These are phyloP conservation scores for Barypeithes pellucidus DNA, from an alignment of 2,888 invertebrate species.

Conservation along the genomic window DNA sequence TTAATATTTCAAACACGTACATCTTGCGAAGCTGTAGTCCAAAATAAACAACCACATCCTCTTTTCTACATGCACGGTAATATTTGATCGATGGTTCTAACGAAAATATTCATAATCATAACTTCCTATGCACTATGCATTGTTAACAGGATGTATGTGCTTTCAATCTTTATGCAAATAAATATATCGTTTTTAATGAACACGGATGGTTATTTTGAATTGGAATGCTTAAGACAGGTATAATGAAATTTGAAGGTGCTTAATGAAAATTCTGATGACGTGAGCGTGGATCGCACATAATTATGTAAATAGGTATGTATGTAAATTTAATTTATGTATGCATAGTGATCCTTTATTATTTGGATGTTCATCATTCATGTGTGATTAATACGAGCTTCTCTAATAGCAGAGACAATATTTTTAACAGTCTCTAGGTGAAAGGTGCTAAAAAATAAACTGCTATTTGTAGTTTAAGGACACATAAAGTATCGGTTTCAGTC, in stretches of 20 bases:
- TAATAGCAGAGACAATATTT: too few species aligned
- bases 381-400: too few species aligned
- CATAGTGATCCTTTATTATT: too few species aligned
- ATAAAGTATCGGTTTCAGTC: too few species aligned
- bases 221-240: constrained; percentile 14
- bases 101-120: constrained; percentile 27
- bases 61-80: not conserved
- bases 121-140: constrained; percentile 35
- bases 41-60: constrained; percentile 21
- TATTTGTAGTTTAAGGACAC: too few species aligned
- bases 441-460: too few species aligned
- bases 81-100: constrained; percentile 28
- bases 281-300: too few species aligned
- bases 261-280: not conserved
- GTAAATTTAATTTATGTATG: too few species aligned
- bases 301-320: too few species aligned
- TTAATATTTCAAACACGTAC: constrained; percentile 3
- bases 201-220: constrained; percentile 7
- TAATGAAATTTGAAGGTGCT: constrained; percentile 25
- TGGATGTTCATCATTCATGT: too few species aligned
- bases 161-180: constrained; percentile 36
- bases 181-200: not conserved
- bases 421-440: too few species aligned
- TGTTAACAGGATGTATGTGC: constrained; percentile 39
- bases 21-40: not conserved